Percentiles rank a stretch among this genome's conserved stretches.
These are phyloP conservation scores for Dynastes hyllus DNA, from an alignment of 2,888 invertebrate species.

Conservation along the genomic window DNA sequence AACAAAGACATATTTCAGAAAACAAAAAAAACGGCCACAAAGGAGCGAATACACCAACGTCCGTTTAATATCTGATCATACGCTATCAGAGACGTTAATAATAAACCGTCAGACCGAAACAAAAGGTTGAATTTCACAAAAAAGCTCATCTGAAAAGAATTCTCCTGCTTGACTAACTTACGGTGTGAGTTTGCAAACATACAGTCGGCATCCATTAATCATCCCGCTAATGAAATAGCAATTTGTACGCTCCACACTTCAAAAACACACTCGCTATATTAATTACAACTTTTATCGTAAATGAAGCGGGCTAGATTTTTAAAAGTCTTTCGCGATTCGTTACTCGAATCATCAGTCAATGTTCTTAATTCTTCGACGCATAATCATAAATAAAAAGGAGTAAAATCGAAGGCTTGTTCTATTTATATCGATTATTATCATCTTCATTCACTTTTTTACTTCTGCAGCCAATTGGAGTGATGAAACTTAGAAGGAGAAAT, in stretches of 20 bases:
- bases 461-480: too few relatives aligned
- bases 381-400: constrained; percentile 3
- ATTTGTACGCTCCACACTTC: constrained; percentile 60
- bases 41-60: constrained; percentile 55
- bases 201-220: constrained; percentile 61
- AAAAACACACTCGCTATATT: constrained; percentile 55
- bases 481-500: too few relatives aligned
- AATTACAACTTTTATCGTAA: constrained; percentile 60
- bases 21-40: constrained; percentile 26
- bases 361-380: constrained; percentile 39
- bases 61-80: constrained; percentile 49
- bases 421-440: background rate
- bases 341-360: constrained; percentile 55
- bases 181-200: constrained; percentile 61
- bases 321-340: constrained; percentile 59
- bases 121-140: constrained; percentile 51
- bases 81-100: constrained; percentile 51
- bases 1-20: constrained; percentile 46
- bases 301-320: constrained; percentile 60
- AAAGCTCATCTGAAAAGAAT: constrained; percentile 55
- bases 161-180: constrained; percentile 60
- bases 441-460: too few relatives aligned
- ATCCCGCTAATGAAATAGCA: constrained; percentile 66
- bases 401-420: background rate
- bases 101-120: constrained; percentile 52